A percentile compares a stretch with the other conserved stretches of the same genome.
phyloP scores from a whole-genome alignment of 1,140 invertebrate species.

The Adelges cooleyi region DNA sequence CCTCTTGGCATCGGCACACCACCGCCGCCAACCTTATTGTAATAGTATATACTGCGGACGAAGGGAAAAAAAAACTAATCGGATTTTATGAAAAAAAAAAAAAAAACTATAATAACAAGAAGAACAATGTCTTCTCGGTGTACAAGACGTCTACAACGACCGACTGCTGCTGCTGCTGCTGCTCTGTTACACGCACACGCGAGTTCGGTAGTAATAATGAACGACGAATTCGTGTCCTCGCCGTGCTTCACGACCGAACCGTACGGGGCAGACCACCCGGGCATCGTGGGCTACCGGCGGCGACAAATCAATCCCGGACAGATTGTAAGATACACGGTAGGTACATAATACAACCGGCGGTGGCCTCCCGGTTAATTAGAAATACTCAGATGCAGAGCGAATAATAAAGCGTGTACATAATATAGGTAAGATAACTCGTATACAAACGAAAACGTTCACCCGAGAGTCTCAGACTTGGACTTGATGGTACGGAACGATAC shows the following conservation, averaged over 20 bases:
- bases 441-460: too few relatives aligned
- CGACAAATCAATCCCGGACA: conserved; percentile 27
- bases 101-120: not conserved
- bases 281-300: not conserved
- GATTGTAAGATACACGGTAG: not conserved
- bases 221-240: conserved; percentile 10
- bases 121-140: not conserved
- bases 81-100: not conserved
- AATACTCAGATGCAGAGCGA: too few relatives aligned
- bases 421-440: too few relatives aligned
- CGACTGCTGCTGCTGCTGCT: too few relatives aligned
- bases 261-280: conserved; percentile 9
- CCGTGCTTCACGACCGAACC: not conserved
- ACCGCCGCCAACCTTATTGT: not conserved
- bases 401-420: too few relatives aligned
- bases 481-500: too few relatives aligned
- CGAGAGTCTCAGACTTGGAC: too few relatives aligned
- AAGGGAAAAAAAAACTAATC: not conserved
- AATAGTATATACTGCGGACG: not conserved
- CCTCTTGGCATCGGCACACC: not conserved
- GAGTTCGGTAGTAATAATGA: too few relatives aligned
- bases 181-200: too few relatives aligned
- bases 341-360: conserved; percentile 6
- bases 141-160: not conserved
- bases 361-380: conserved; percentile 9